These are phyloP conservation scores for Lacanobia oleracea DNA, from an alignment of 2,888 invertebrate genomes.

Conservation along the genomic window DNA sequence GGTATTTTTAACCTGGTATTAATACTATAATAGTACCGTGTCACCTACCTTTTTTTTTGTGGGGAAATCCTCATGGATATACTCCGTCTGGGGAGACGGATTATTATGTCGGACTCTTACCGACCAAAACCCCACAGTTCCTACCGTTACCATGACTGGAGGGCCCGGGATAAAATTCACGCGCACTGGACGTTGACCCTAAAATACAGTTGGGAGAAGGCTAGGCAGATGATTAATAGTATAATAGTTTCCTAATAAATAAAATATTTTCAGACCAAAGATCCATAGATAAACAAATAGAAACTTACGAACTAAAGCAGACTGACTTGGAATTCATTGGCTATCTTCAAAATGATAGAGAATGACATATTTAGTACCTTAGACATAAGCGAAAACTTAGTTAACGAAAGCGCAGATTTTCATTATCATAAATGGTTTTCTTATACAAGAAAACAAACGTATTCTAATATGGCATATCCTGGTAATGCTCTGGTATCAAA, in stretches of 20 bases:
- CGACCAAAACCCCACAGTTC: too few relatives aligned
- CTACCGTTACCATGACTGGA: too few relatives aligned
- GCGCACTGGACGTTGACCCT: too few relatives aligned
- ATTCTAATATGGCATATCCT: background rate
- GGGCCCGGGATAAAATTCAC: too few relatives aligned
- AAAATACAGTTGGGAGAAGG: too few relatives aligned
- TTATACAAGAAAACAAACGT: background rate
- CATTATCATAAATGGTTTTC: background rate
- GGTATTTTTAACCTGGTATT: background rate
- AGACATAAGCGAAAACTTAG: too few relatives aligned
- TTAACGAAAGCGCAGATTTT: background rate
- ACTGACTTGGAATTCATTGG: background rate
- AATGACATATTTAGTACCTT: too few relatives aligned
- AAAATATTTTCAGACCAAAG: background rate
- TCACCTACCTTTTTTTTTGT: too few relatives aligned
- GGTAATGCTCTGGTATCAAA: constrained; percentile 3
- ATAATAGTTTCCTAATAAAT: background rate
- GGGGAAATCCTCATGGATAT: too few relatives aligned
- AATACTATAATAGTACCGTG: background rate
- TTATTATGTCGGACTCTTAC: too few relatives aligned
- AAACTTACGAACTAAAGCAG: background rate
- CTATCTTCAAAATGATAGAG: background rate
- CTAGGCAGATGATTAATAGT: too few relatives aligned
- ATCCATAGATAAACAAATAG: background rate
- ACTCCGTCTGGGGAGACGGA: too few relatives aligned